These are phyloP conservation scores for Acanthornis magna DNA, from an alignment of 2,797 vertebrate genomes.

Conservation along the genomic window DNA sequence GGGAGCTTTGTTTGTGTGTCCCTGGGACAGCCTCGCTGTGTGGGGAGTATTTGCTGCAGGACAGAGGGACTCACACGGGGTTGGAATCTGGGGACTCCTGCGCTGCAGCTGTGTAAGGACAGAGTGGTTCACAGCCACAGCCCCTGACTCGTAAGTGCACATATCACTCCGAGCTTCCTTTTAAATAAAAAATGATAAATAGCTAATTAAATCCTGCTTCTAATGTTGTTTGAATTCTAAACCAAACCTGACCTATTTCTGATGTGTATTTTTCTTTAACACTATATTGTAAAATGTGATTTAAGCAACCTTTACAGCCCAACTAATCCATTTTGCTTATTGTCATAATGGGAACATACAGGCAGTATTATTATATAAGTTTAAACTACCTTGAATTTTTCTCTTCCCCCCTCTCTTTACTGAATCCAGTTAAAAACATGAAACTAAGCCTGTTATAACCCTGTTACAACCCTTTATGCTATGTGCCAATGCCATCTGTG, in stretches of 20 bases:
- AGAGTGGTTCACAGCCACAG: not conserved
- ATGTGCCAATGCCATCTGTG: conserved; percentile 1
- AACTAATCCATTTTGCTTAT: not conserved
- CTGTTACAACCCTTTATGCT: not conserved
- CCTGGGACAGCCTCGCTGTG: not conserved
- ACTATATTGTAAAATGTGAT: not conserved
- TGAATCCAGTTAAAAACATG: not conserved
- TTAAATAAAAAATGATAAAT: not conserved
- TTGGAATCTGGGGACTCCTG: not conserved
- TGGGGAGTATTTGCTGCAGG: rapidly evolving
- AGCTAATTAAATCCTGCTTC: not conserved
- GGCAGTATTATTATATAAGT: not conserved
- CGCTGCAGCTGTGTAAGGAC: not conserved
- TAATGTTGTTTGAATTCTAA: not conserved
- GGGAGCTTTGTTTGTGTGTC: rapidly evolving
- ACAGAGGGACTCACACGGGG: rapidly evolving
- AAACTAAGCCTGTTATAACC: not conserved
- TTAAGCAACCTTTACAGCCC: not conserved
- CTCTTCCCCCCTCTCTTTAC: not conserved
- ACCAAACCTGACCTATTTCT: not conserved
- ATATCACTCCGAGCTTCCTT: not conserved
- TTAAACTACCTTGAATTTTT: not conserved
- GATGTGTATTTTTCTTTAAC: not conserved
- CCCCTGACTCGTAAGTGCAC: not conserved
- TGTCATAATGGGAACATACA: not conserved